Evolutionary conservation across 2,888 invertebrate genomes (phyloP), one percentile per base, ranked within the genome.

Genomic region (Therioaphis trifolii): DNA sequence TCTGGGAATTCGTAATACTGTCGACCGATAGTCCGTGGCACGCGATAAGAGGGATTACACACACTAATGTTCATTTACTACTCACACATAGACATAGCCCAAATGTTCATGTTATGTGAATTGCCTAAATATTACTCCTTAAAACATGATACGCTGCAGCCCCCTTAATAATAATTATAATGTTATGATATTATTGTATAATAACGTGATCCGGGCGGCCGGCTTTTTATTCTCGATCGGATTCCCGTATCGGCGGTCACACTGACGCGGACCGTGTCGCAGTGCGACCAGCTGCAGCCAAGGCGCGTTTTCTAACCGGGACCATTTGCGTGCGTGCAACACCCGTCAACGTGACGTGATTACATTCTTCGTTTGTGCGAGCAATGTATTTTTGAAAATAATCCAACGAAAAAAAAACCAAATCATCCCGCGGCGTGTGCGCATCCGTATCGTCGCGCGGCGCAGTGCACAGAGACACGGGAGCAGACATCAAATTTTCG

Each of bases 261-360:
- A 82, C 82, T 82, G 82, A 2, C 11, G 18, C 1, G 0, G 12
- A 24, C n/a, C 29, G 40, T 21, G 14, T 1, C 9, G 2, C 82
- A 82, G 82, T 82, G 82, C 27, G 3, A 63, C 72, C 82, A 74
- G 40, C n/a, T n/a, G n/a, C 18, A 4, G n/a, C 4, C 14, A 24
- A 52, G 4, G 27, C 18, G 43, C 21, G 55, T 55, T 29, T 4
- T 35, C 58, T 1, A 0, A 71, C 58, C 71, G 27, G 46, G 71
- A 21, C 9, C 63, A 40, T 35, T 40, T 24, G 49, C 52, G 52
- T 52, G 63, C 40, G 74, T 40, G 49, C 61, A 24, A 74, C 63
- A 66, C 82, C 46, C 74, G 63, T 82, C 82, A 82, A 82, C 82
- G 82, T 82, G 82, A 74, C 74, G 74, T 82, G 82, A 82, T 82